Evolutionary conservation across 2,797 vertebrate genomes (phyloP).

Genomic region (Lutra lutra): DNA sequence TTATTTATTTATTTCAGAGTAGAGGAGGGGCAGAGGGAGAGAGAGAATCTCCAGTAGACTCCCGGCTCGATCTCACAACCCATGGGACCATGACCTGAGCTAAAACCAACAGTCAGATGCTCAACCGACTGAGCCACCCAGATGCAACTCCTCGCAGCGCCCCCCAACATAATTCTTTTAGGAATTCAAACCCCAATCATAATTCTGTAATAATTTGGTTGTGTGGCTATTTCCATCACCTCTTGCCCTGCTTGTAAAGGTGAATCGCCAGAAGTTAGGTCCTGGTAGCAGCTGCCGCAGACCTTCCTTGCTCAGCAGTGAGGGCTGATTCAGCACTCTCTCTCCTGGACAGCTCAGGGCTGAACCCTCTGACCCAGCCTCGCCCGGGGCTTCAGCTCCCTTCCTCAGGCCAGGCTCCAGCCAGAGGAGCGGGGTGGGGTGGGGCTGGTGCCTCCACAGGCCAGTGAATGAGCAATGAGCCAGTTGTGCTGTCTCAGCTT

Average conservation of each 20-base stretch:
- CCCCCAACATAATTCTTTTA: neutral
- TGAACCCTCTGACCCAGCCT: neutral
- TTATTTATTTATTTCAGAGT: neutral
- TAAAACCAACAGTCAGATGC: neutral
- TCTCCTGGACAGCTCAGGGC: neutral
- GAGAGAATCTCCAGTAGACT: neutral
- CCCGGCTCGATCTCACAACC: neutral
- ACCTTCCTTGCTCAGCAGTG: rapidly evolving
- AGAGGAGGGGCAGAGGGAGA: neutral
- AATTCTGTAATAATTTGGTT: neutral
- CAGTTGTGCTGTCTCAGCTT: neutral
- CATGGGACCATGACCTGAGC: neutral
- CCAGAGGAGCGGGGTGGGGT: neutral
- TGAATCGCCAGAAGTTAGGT: neutral
- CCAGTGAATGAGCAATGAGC: neutral
- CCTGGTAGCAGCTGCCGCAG: neutral
- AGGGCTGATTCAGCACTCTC: neutral
- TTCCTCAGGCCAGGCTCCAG: neutral
- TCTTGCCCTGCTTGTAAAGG: neutral
- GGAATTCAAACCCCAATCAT: neutral
- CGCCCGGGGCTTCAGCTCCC: rapidly evolving
- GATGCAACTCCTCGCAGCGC: neutral
- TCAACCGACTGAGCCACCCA: neutral
- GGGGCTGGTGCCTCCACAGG: neutral
- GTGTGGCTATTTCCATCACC: neutral